Evolutionary conservation across 2,888 invertebrate species (phyloP).

Genomic region (Stictocephala bisonia): DNA sequence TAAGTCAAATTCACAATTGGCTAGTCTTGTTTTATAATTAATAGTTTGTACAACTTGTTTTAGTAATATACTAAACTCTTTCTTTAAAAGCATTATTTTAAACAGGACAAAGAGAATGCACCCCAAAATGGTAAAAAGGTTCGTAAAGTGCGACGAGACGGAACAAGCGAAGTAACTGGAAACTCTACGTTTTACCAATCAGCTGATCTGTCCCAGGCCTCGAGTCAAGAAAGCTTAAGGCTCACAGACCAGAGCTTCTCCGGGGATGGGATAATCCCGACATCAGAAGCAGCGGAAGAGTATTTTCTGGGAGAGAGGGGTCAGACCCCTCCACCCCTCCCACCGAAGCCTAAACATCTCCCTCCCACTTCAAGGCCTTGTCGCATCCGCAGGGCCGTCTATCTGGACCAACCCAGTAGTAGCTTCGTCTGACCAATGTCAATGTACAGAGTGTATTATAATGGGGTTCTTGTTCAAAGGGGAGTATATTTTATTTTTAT

Average conservation of each 20-base stretch:
- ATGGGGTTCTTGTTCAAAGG: too few species aligned
- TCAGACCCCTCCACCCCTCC: slow-evolving; percentile 73
- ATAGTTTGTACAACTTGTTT: too few species aligned
- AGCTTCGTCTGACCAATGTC: slow-evolving; percentile 74
- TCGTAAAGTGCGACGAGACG: slow-evolving; percentile 63
- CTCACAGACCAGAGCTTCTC: slow-evolving; percentile 43
- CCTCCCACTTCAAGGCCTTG: slow-evolving; percentile 62
- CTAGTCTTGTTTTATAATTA: too few species aligned
- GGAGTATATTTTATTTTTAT: too few species aligned
- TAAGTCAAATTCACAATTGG: too few species aligned
- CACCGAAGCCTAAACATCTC: slow-evolving; percentile 79
- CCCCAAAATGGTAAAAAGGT: slow-evolving; percentile 65
- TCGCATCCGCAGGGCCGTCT: slow-evolving; percentile 64
- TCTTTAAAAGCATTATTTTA: slow-evolving; percentile 29
- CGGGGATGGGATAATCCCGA: slow-evolving; percentile 46
- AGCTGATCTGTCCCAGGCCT: slow-evolving; percentile 6
- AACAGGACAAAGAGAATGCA: slow-evolving; percentile 67
- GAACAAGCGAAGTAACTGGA: slow-evolving; percentile 59
- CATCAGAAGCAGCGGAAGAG: slow-evolving; percentile 45
- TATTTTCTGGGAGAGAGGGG: slow-evolving; percentile 44
- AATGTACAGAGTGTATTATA: too few species aligned
- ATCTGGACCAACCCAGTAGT: slow-evolving; percentile 73
- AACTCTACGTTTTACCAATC: slow-evolving; percentile 47
- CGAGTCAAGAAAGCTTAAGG: slow-evolving; percentile 46
- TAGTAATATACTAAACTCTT: too few species aligned